Evolutionary conservation across 1,140 invertebrate genomes (phyloP).

Genomic region (Belonocnema kinseyi): DNA sequence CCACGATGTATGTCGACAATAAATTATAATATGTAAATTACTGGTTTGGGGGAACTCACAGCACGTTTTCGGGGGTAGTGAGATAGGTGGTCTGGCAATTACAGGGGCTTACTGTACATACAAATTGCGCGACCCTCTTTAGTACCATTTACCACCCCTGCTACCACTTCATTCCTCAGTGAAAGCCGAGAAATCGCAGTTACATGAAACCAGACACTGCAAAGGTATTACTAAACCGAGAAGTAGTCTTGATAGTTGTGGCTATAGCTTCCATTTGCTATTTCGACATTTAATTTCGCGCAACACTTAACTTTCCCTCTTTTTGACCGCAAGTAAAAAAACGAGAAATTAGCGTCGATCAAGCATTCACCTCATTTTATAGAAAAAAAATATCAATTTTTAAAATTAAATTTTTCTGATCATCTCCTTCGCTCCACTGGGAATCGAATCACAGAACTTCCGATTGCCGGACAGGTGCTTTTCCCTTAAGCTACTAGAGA

Average conservation of each 20-base stretch:
- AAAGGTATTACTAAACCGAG: slow-evolving; percentile 56
- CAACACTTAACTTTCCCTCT: too few species aligned
- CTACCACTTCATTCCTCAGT: background rate
- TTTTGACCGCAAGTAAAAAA: too few species aligned
- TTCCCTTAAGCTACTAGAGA: too few species aligned
- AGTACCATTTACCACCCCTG: slow-evolving; percentile 48
- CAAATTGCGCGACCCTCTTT: slow-evolving; percentile 53
- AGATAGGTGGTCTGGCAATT: slow-evolving; percentile 62
- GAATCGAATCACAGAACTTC: too few species aligned
- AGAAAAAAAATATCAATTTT: too few species aligned
- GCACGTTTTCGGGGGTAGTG: background rate
- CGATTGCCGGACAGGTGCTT: too few species aligned
- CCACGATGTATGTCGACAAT: slow-evolving; percentile 58
- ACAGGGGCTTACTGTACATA: slow-evolving; percentile 64
- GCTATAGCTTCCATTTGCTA: slow-evolving; percentile 49
- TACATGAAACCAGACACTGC: slow-evolving; percentile 50
- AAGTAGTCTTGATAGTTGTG: slow-evolving; percentile 51
- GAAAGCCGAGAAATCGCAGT: slow-evolving; percentile 39
- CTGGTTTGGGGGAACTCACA: slow-evolving; percentile 3
- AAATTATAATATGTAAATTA: slow-evolving; percentile 68
- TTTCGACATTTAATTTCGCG: background rate
- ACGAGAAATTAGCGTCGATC: too few species aligned
- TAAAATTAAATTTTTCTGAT: too few species aligned
- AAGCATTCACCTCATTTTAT: too few species aligned
- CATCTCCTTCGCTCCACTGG: too few species aligned